Percentiles rank a stretch among this genome's conserved stretches.
Conservation (phyloP, 2,888 invertebrate genomes). For the Chrysolina oricalcia region DNA sequence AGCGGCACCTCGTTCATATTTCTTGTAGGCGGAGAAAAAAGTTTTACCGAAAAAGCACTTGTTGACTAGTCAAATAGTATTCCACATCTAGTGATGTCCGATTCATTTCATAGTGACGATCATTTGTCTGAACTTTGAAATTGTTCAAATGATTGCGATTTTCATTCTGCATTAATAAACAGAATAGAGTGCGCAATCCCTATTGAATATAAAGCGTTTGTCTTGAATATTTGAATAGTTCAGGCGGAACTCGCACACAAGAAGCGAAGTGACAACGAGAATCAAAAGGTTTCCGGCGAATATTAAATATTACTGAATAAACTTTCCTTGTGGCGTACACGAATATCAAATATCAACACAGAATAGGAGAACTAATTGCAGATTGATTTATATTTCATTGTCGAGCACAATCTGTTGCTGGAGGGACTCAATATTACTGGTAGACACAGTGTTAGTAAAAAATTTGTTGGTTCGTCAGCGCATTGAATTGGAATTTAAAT, state of each 20-base stretch:
- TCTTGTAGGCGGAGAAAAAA: too few relatives aligned
- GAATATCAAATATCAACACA: constrained; percentile 4
- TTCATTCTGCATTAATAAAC: not conserved
- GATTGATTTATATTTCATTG: not conserved
- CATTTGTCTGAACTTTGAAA: not conserved
- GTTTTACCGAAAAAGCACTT: too few relatives aligned
- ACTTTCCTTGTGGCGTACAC: not conserved
- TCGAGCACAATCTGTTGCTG: not conserved
- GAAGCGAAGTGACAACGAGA: not conserved
- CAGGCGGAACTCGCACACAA: not conserved
- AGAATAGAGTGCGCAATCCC: not conserved
- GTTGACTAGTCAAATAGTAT: too few relatives aligned
- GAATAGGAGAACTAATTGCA: constrained; percentile 4
- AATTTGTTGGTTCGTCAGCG: too few relatives aligned
- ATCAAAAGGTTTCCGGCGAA: constrained; percentile 1
- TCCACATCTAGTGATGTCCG: too few relatives aligned
- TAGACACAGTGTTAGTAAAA: not conserved
- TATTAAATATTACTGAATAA: not conserved
- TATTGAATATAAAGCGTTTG: not conserved
- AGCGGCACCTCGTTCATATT: too few relatives aligned
- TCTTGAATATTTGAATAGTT: not conserved
- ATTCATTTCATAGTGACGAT: too few relatives aligned
- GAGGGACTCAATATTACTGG: not conserved
- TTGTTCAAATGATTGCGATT: not conserved
- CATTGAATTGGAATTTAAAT: too few relatives aligned